Base-by-base conservation (phyloP, 2,888 invertebrate species). In the Agapostemon virescens region DNA sequence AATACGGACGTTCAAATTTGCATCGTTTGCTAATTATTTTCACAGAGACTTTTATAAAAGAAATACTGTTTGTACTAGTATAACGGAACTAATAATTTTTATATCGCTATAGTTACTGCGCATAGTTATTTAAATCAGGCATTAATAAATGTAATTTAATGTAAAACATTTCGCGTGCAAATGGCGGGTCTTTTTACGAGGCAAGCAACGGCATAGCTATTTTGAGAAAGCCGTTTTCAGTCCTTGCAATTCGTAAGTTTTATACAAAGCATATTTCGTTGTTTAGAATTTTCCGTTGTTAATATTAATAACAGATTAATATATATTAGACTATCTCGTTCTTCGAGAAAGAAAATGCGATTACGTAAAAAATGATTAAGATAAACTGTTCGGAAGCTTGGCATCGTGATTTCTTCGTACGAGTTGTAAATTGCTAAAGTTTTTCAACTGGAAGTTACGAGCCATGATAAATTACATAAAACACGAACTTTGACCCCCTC, bases 401-500 rank as follows among this genome's bases (percentile, higher is more conserved):
- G 15, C 30, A 30, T 30, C 17, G 26, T 7, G 55, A 26, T 55
- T 55, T 55, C 55, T 55, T 30, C 26, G 26, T 26, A 7, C 26
- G 26, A 30, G 17, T 55, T 55, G 55, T 26, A 30, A 55, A 55
- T 55, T 55, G 55, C 15, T 55, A 30, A 55, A 33, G 30, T 61
- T 61, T 61, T 9, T 36, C 20, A 9, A 20, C 33, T 7, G 61
- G n/a, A 61, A 33, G 36, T 61, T 61, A 61, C 20, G 33, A 11
- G 61, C 61, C 55, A 26, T 30, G 55, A 55, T 26, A 55, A 55
- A 55, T 55, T 55, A 26, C 55, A 30, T 26, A 26, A 55, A 55
- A 55, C 55, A 55, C 26, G 17, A 55, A 55, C 55, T 55, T 30
- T 55, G 55, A 26, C 7, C 17, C 30, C 26, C 55, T 30, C 17